Percentiles rank a stretch among this genome's conserved stretches.
phyloP scores from a whole-genome alignment of 2,888 invertebrate species.

The Oscheius sp. region DNA sequence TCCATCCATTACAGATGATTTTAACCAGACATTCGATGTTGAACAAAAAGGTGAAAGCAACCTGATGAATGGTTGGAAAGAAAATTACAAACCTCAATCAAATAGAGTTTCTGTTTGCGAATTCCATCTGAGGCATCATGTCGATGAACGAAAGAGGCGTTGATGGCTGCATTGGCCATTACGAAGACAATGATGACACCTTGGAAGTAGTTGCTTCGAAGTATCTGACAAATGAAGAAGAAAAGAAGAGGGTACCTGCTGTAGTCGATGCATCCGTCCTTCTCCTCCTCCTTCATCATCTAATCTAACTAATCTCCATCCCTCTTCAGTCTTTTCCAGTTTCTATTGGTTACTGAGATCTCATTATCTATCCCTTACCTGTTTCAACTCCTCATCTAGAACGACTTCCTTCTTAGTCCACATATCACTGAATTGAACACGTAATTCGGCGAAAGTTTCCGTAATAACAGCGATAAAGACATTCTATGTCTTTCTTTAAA shows the following conservation, averaged over 20 bases:
- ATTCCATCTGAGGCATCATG: slow-evolving; percentile 79
- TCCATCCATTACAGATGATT: slow-evolving; percentile 90
- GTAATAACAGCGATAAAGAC: slow-evolving; percentile 99
- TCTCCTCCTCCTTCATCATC: slow-evolving; percentile 77
- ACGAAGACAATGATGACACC: slow-evolving; percentile 87
- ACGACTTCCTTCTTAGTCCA: slow-evolving; percentile 77
- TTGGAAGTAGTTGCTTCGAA: slow-evolving; percentile 87
- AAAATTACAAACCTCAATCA: slow-evolving; percentile 64
- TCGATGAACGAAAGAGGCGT: slow-evolving; percentile 92
- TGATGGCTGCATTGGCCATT: slow-evolving; percentile 91
- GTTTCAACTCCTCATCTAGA: slow-evolving; percentile 64
- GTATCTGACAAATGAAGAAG: slow-evolving; percentile 73
- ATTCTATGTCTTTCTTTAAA: slow-evolving; percentile 76
- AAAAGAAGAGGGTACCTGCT: slow-evolving; percentile 31
- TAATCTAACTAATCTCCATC: slow-evolving; percentile 93
- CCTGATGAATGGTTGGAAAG: slow-evolving; percentile 72
- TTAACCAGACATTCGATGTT: slow-evolving; percentile 95
- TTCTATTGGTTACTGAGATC: slow-evolving; percentile 43
- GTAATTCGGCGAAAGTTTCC: slow-evolving; percentile 76
- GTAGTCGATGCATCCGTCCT: slow-evolving; percentile 49
- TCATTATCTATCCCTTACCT: slow-evolving; percentile 35
- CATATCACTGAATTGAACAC: slow-evolving; percentile 99
- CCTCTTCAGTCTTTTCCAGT: slow-evolving; percentile 85
- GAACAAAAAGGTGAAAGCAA: slow-evolving; percentile 91
- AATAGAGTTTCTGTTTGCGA: slow-evolving; percentile 60